A percentile compares a stretch with the other conserved stretches of the same genome.
phyloP scores from a whole-genome alignment of 2,113 vertebrate genomes.

The Arizona elegans region DNA sequence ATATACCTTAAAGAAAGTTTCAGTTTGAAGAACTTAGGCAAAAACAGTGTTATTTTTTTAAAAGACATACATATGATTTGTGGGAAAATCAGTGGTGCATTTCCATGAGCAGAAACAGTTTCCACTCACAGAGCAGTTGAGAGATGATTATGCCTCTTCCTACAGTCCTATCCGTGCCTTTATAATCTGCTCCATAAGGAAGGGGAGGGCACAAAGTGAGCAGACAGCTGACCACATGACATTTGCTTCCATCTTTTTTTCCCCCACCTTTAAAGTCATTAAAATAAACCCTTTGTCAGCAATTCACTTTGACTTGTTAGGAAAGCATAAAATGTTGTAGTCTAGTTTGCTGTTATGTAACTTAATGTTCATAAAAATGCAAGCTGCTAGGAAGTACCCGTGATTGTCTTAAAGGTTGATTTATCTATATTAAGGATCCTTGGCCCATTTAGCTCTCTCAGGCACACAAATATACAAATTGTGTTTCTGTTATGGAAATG shows the following conservation, averaged over 20 bases:
- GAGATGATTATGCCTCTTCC: background rate
- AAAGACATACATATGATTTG: constrained; percentile 13
- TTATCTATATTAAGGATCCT: background rate
- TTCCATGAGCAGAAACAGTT: background rate
- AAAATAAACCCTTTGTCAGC: constrained; percentile 43
- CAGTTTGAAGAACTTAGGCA: constrained; percentile 5
- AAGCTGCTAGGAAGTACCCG: background rate
- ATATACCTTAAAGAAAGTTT: background rate
- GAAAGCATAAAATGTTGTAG: background rate
- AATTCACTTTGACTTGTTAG: constrained; percentile 13
- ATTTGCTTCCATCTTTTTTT: constrained; percentile 7
- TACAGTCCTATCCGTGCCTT: background rate
- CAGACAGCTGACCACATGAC: background rate
- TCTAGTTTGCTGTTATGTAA: background rate
- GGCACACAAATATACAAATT: background rate
- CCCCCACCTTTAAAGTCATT: background rate
- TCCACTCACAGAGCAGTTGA: background rate
- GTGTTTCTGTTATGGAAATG: background rate
- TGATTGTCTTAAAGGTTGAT: background rate
- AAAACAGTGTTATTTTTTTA: constrained; percentile 49
- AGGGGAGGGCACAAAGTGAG: background rate
- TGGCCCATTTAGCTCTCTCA: background rate
- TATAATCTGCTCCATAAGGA: background rate
- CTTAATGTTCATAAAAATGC: background rate
- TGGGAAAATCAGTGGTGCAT: background rate